Base-by-base conservation (phyloP, 1,140 invertebrate genomes). In the Uloborus diversus region DNA sequence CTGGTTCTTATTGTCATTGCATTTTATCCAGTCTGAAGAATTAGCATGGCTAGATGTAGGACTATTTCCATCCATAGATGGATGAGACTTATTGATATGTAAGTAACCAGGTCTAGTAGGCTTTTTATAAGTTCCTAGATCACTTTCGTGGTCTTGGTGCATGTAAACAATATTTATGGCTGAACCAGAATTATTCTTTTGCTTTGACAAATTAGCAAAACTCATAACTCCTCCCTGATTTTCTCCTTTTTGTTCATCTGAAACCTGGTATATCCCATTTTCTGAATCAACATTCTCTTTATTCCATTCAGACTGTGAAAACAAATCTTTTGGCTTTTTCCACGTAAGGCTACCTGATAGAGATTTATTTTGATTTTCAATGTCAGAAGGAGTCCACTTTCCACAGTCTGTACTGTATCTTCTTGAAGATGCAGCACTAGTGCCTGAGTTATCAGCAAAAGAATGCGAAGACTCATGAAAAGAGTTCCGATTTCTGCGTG, bases 161-260 rank as follows among this genome's bases (percentile, higher is more conserved):
- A 89, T 91, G 81, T 91, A 92, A 9, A 89, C 89, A 51, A 91
- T 86, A 84, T 91, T 91, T 71, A 91, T 91, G 42, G 89, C 90
- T 87, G 89, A 81, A 89, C 89, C 82, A 88, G 84, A 82, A 32
- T 82, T 61, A 30, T 83, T 82, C 42, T 83, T 83, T 35, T 85
- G 71, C 65, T 86, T 91, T 32, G 88, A 90, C 11, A 93, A 85
- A 83, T 93, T 92, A 7, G 92, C 91, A 86, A 93, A 93, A 86
- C 91, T 92, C 2, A 79, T 61, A 9, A 79, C 35, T 47, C 51
- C 65, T 17, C 65, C 76, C n/a, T 79, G 76, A 23, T 79, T 65
- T 25, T 61, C 62, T 4, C n/a, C 23, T 37, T 49, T 65, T 1
- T 37, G 47, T 23, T 76, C 73, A 47, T 79, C 76, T 7, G 49